Conservation (phyloP, 2,113 vertebrate species). For the Phasianus colchicus region DNA sequence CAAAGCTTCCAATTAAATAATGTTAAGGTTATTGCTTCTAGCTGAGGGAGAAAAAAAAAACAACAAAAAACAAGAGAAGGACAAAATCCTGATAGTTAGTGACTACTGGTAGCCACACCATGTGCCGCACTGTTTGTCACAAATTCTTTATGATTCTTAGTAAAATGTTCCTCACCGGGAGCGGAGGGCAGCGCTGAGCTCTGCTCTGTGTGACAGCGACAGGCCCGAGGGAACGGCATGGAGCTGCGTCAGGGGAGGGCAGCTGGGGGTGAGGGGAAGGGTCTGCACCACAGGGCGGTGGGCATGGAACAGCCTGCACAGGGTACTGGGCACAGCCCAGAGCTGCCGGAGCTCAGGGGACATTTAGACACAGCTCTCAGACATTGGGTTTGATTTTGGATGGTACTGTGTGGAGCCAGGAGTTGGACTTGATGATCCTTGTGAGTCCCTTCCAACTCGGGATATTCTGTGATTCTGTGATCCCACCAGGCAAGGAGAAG, state of each 20-base stretch:
- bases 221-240: background rate
- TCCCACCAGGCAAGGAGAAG: background rate
- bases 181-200: background rate
- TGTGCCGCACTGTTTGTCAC: background rate
- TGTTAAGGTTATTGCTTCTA: constrained; percentile 59
- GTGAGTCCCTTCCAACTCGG: background rate
- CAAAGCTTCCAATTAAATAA: constrained; percentile 71
- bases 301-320: background rate
- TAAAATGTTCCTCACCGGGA: background rate
- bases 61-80: background rate
- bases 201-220: background rate
- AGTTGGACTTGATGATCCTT: background rate
- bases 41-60: constrained; percentile 19
- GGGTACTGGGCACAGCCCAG: background rate
- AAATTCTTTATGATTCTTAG: background rate
- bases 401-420: background rate
- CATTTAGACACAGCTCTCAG: background rate
- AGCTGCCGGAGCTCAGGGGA: background rate
- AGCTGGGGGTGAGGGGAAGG: background rate
- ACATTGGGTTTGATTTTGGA: background rate
- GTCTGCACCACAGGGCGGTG: background rate
- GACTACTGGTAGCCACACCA: background rate
- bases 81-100: constrained; percentile 26
- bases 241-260: background rate
- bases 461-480: background rate